Evolutionary conservation across 2,888 invertebrate species (phyloP).

Genomic region (Dynastes hyllus): DNA sequence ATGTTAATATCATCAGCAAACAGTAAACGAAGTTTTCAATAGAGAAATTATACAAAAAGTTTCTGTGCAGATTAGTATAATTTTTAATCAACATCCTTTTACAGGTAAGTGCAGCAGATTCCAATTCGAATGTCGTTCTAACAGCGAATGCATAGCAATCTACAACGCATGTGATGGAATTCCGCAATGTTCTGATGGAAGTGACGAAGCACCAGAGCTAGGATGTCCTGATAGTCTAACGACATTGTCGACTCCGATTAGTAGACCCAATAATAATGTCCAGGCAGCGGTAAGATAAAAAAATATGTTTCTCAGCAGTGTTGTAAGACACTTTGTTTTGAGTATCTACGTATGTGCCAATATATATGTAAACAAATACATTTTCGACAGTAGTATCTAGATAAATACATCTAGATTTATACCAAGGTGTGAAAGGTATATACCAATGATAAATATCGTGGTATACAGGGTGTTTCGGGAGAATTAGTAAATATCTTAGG

Average conservation of each 20-base stretch:
- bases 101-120: slow-evolving; percentile 82
- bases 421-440: too few relatives aligned
- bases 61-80: too few relatives aligned
- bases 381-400: too few relatives aligned
- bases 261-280: slow-evolving; percentile 57
- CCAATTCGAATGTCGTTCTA: slow-evolving; percentile 90
- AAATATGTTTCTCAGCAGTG: neutral
- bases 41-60: too few relatives aligned
- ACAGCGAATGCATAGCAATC: slow-evolving; percentile 93
- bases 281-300: slow-evolving; percentile 51
- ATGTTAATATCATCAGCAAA: neutral
- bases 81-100: neutral
- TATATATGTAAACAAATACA: too few relatives aligned
- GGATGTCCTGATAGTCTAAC: slow-evolving; percentile 76
- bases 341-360: too few relatives aligned
- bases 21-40: too few relatives aligned
- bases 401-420: too few relatives aligned
- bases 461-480: too few relatives aligned
- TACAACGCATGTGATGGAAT: slow-evolving; percentile 97
- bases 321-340: too few relatives aligned
- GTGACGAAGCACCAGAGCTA: slow-evolving; percentile 92
- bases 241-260: slow-evolving; percentile 67
- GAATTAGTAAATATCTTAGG: too few relatives aligned
- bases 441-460: too few relatives aligned
- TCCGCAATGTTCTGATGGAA: slow-evolving; percentile 92